Base-by-base conservation (phyloP, 2,888 invertebrate genomes). In the Epistrophe grossulariae region DNA sequence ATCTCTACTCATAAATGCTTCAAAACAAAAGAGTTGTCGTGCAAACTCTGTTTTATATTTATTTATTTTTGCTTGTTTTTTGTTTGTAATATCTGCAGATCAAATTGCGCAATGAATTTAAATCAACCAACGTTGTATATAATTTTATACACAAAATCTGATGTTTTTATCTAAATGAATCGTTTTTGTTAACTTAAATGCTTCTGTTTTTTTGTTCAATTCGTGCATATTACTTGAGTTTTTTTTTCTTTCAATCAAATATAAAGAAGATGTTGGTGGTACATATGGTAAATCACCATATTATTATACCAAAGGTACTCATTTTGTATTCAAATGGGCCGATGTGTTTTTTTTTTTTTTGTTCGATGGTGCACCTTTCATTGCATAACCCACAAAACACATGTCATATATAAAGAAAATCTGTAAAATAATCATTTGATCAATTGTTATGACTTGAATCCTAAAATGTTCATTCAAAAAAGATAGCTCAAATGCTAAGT, bases 11-110 rank as follows among this genome's bases (percentile, higher is more conserved):
- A 11, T n/a, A 62, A 43, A 1, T 43, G 2, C 40, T 40, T 28
- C 10, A 10, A 70, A 70, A 70, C 70, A 17, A 70, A 70, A 70
- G 70, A 70, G 70, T 28, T 70, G 52, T 55, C 11, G n/a, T 55
- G 0, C 24, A n/a, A 70, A 70, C 70, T 68, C 35, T 19, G 6
- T 48, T 52, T 64, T 64, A 11, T n/a, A n/a, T 62, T 19, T 38
- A 8, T 62, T 8, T 62, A 9, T 17, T 19, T 4, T 13, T 8
- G 1, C 0, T 35, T 38, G 2, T n/a, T 24, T 40, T 13, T 15
- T 62, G 0, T 28, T 55, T 28, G 13, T 40, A 24, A 24, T 19
- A 15, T 55, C 24, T 24, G 2, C 6, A 55, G 7, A 15, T 28
- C 0, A 15, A 55, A 24, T 28, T 1, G 1, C 13, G 6, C 6